Evolutionary conservation across 2,797 vertebrate species (phyloP), one percentile per base, ranked within the genome.

Genomic region (Muraenolepis orangiensis): DNA sequence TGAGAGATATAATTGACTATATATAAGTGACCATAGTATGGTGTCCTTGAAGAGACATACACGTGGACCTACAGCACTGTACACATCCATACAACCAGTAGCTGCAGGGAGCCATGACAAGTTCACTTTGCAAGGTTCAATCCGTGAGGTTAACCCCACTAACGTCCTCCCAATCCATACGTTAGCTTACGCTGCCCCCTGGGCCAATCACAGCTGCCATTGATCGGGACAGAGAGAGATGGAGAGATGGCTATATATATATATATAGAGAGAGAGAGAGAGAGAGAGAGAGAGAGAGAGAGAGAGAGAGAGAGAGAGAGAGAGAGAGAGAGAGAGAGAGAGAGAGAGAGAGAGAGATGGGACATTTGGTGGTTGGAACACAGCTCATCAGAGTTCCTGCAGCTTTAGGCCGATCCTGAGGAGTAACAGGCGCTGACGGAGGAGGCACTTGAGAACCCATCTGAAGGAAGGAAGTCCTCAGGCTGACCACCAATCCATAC

Each of bases 401-500:
- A 6, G 20, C 51, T 57, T 6, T 6, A 51, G n/a, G n/a, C 20
- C 11, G 57, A 64, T 64, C 57, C 10, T 64, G 57, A 26, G 57
- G 23, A 26, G 4, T 34, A 2, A 18, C 40, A 38, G 36, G 1
- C 10, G 12, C 40, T 64, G 23, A 26, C 26, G 23, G 57, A 64
- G 10, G n/a, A 64, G 10, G n/a, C 57, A 26, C 57, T 64, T 26
- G 16, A 70, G n/a, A 32, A 12, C 1, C n/a, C 46, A 70, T 67
- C 72, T 69, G 11, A 38, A 70, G n/a, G n/a, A 67, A 38, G n/a
- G 78, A 30, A 64, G 76, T 30, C 36, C 30, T 46, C 34, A 81
- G 82, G 84, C 46, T 66, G 75, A 81, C 8, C 42, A 79, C 7
- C n/a, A 70, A 84, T 89, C 85, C 88, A 90, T 85, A 64, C 82